Percentiles rank a stretch among this genome's conserved stretches.
These are phyloP conservation scores for Chamaea fasciata DNA, from an alignment of 2,113 vertebrate genomes.

Conservation along the genomic window DNA sequence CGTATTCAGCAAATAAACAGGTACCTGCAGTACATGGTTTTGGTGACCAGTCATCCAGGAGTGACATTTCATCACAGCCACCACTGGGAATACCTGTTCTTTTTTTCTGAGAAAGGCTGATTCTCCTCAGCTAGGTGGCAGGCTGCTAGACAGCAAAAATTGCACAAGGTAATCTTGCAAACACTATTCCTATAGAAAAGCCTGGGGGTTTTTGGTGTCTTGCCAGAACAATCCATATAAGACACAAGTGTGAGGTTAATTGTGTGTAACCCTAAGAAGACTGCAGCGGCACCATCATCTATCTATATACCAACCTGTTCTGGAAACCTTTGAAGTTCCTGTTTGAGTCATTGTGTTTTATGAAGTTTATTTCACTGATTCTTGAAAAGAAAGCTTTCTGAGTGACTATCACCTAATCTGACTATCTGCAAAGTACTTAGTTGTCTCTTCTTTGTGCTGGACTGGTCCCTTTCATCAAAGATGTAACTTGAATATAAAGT, in stretches of 20 bases:
- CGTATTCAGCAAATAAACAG: not conserved
- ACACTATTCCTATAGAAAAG: not conserved
- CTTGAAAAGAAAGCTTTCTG: not conserved
- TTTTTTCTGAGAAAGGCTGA: not conserved
- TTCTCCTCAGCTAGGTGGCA: not conserved
- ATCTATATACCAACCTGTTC: not conserved
- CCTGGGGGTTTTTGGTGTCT: not conserved
- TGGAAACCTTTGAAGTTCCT: not conserved
- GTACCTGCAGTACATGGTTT: not conserved
- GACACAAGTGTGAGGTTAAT: not conserved
- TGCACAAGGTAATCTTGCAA: not conserved
- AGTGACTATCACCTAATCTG: not conserved
- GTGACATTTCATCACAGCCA: not conserved
- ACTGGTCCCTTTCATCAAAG: fast-evolving
- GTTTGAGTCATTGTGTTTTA: not conserved
- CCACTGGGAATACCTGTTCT: not conserved
- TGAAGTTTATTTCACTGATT: not conserved
- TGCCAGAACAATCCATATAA: not conserved
- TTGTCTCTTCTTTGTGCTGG: not conserved
- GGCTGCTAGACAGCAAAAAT: not conserved
- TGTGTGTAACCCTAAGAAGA: not conserved
- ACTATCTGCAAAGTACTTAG: not conserved
- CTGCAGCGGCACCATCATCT: not conserved
- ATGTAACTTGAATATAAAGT: not conserved
- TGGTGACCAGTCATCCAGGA: not conserved